phyloP scores from a whole-genome alignment of 2,888 invertebrate species.

The Notodonta ziczac region DNA sequence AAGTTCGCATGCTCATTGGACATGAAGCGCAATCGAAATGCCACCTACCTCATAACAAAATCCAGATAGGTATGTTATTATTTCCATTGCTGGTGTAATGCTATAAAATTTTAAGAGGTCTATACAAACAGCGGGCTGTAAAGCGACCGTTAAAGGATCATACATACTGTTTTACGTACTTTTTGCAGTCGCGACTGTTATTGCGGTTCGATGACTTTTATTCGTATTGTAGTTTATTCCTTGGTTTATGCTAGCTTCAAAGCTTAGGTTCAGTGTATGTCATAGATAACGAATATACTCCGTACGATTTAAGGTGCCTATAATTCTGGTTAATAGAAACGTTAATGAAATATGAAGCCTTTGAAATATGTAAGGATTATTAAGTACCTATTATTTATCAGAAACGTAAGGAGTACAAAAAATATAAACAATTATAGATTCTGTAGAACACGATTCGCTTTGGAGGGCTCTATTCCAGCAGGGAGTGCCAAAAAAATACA shows the following conservation, averaged over 20 bases:
- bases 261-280: too few relatives aligned
- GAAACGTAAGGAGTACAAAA: too few relatives aligned
- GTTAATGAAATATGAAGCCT: too few relatives aligned
- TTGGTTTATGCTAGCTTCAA: constrained; percentile 19
- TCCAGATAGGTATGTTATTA: constrained; percentile 41
- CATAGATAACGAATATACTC: too few relatives aligned
- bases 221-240: constrained; percentile 23
- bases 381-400: too few relatives aligned
- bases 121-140: constrained; percentile 39
- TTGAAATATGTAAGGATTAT: too few relatives aligned
- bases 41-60: constrained; percentile 17
- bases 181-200: background rate
- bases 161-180: constrained; percentile 13
- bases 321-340: too few relatives aligned
- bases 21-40: background rate
- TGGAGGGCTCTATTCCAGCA: too few relatives aligned
- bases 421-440: too few relatives aligned
- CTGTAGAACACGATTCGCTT: too few relatives aligned
- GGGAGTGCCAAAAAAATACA: too few relatives aligned
- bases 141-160: constrained; percentile 29
- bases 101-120: constrained; percentile 50
- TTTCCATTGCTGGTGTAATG: constrained; percentile 48
- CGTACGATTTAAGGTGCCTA: too few relatives aligned
- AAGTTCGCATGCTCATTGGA: background rate
- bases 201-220: background rate